phyloP scores from a whole-genome alignment of 2,797 vertebrate species.

The Kryptolebias ocellatus region DNA sequence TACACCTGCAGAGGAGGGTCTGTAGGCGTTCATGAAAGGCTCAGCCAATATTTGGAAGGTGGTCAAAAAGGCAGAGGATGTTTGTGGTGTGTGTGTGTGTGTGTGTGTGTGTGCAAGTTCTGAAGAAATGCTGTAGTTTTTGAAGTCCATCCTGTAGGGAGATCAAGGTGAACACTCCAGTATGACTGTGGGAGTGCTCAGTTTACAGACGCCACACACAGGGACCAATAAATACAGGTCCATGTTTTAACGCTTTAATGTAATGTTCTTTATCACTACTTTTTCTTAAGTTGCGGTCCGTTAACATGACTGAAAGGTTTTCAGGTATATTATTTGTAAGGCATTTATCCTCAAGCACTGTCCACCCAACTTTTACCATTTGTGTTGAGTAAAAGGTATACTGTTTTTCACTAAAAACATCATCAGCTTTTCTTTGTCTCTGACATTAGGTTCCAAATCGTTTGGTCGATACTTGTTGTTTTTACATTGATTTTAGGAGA shows the following conservation, averaged over 20 bases:
- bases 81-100: conserved; percentile 28
- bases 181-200: conserved; percentile 17
- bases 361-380: neutral
- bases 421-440: conserved; percentile 3
- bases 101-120: conserved; percentile 29
- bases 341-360: neutral
- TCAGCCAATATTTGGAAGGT: conserved; percentile 44
- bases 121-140: conserved; percentile 45
- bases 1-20: conserved; percentile 72
- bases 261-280: neutral
- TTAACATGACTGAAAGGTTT: conserved; percentile 5
- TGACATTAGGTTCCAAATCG: neutral
- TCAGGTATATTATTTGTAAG: no score
- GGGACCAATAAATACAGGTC: neutral
- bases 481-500: neutral
- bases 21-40: conserved; percentile 62
- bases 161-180: conserved; percentile 44
- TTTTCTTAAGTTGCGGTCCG: neutral
- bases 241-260: neutral
- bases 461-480: neutral
- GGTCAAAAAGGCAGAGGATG: conserved; percentile 45
- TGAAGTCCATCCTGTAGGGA: conserved; percentile 41
- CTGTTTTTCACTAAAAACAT: neutral
- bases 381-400: neutral
- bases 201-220: neutral